phyloP scores from a whole-genome alignment of 2,113 vertebrate genomes.

The Sphaerodactylus townsendi region DNA sequence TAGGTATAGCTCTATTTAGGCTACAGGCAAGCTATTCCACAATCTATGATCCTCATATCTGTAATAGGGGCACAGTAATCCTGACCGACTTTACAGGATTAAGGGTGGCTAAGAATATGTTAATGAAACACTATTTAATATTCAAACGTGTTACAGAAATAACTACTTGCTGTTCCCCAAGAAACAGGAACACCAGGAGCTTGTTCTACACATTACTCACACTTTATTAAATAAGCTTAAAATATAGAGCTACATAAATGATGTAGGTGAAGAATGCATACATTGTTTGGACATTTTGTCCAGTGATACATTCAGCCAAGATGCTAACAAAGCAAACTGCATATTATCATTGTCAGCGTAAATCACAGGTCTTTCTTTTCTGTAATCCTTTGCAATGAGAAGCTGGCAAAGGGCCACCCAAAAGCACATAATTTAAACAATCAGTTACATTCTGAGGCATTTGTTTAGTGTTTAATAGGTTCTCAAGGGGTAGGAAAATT shows the following conservation, averaged over 20 bases:
- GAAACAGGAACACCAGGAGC: neutral
- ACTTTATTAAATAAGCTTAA: constrained; percentile 16
- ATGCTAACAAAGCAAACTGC: constrained; percentile 65
- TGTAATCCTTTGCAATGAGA: constrained; percentile 53
- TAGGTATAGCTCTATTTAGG: too few species aligned
- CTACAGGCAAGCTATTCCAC: too few species aligned
- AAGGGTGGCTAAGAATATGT: neutral
- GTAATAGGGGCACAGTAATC: neutral
- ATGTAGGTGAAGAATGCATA: constrained; percentile 64
- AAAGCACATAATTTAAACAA: constrained; percentile 74
- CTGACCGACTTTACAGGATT: neutral
- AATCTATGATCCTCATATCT: neutral
- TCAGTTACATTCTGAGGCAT: constrained; percentile 71
- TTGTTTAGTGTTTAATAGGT: constrained; percentile 77
- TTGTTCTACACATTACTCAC: neutral
- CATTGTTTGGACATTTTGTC: constrained; percentile 70
- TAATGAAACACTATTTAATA: neutral
- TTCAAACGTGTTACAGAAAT: neutral
- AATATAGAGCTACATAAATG: constrained; percentile 54
- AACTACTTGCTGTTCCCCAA: neutral
- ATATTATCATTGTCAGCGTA: constrained; percentile 73
- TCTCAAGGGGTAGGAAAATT: constrained; percentile 75
- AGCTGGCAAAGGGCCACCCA: constrained; percentile 67
- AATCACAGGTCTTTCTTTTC: constrained; percentile 67
- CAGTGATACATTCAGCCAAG: constrained; percentile 63